A percentile compares a stretch with the other conserved stretches of the same genome.
phyloP scores from a whole-genome alignment of 1,140 invertebrate species.

The Ectropis grisescens region DNA sequence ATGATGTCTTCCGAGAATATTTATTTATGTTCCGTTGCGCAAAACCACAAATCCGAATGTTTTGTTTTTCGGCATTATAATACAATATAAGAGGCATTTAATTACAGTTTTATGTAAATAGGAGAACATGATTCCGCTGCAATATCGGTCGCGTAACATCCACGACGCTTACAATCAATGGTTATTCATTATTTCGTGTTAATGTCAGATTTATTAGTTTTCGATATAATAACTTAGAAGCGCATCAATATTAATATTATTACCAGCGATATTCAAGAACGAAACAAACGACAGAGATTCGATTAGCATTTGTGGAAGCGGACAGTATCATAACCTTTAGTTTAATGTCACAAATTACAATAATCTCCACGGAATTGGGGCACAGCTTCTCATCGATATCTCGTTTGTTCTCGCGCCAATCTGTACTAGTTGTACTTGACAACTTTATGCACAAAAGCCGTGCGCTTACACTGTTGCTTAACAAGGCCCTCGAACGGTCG shows the following conservation, averaged over 20 bases:
- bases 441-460: conserved; percentile 35
- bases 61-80: conserved; percentile 5
- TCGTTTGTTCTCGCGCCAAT: conserved; percentile 10
- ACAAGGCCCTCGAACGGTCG: conserved; percentile 6
- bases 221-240: no score
- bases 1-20: conserved; percentile 4
- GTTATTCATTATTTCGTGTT: no score
- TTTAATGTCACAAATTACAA: no score
- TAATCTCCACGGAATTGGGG: conserved; percentile 20
- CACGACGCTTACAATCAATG: no score
- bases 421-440: conserved; percentile 41
- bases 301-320: no score
- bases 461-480: conserved; percentile 14
- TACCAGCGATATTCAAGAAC: no score
- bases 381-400: conserved; percentile 17
- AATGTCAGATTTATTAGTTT: no score
- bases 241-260: no score
- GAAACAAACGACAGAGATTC: no score
- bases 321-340: no score
- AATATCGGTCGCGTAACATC: no score
- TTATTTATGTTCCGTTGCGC: conserved; percentile 6
- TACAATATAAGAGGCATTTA: conserved; percentile 2
- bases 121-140: background rate
- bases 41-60: conserved; percentile 2
- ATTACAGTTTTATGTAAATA: conserved; percentile 6